Conservation (phyloP, 2,113 vertebrate species). For the Myiagra hebetior region DNA sequence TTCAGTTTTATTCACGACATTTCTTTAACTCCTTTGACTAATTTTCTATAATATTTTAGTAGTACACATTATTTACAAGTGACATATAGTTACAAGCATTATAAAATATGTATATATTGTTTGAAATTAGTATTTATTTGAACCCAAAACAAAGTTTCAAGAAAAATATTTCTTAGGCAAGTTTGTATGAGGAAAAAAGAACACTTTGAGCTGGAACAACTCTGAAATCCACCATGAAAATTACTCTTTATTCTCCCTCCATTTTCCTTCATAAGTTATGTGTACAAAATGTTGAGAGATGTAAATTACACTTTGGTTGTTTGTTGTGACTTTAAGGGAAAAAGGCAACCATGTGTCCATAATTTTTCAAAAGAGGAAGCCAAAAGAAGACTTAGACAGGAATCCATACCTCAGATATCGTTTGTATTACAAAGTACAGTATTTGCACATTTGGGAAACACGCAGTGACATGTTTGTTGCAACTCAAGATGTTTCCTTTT, state of each 20-base stretch:
- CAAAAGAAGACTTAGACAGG: neutral
- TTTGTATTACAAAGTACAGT: neutral
- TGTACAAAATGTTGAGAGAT: neutral
- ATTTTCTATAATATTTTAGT: neutral
- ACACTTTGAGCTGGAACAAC: neutral
- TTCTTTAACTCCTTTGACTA: neutral
- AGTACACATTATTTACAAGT: neutral
- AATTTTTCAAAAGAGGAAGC: neutral
- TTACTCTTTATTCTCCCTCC: neutral
- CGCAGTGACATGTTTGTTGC: neutral
- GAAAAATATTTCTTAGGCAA: neutral
- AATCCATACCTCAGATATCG: neutral
- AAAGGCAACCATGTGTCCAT: neutral
- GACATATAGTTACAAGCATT: neutral
- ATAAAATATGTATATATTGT: neutral
- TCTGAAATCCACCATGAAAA: neutral
- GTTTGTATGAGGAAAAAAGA: neutral
- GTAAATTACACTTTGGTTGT: neutral
- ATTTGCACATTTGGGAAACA: neutral
- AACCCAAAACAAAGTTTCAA: neutral
- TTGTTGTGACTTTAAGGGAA: neutral
- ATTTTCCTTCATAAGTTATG: neutral
- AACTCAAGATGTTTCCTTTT: neutral
- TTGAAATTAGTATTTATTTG: neutral
- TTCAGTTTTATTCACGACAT: neutral